These are phyloP conservation scores for Dioctria rufipes DNA, from an alignment of 2,888 invertebrate genomes.

Conservation along the genomic window DNA sequence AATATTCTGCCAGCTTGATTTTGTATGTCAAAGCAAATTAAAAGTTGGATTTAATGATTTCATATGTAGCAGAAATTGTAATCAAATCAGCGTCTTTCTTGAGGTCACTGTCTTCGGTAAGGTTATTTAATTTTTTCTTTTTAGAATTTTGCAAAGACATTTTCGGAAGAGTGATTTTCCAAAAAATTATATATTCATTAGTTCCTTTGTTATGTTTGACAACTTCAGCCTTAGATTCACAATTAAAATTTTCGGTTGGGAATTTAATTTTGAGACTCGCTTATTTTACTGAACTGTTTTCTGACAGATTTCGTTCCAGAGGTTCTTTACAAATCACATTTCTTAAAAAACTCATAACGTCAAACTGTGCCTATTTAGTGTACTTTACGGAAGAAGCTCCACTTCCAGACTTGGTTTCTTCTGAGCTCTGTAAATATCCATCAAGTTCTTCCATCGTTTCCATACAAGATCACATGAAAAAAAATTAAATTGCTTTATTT, in stretches of 20 bases:
- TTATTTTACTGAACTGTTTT: neutral
- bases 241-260: neutral
- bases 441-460: neutral
- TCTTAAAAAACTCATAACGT: neutral
- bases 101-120: too few species aligned
- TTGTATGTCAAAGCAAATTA: too few species aligned
- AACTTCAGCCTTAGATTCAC: too few species aligned
- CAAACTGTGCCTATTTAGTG: constrained; percentile 8
- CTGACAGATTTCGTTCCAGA: neutral
- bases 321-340: neutral
- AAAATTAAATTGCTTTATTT: neutral
- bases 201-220: too few species aligned
- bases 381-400: neutral
- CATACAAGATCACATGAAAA: neutral
- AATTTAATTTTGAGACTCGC: neutral
- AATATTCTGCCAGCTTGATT: too few species aligned
- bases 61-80: too few species aligned
- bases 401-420: neutral
- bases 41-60: too few species aligned
- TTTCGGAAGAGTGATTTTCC: too few species aligned
- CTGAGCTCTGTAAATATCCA: neutral
- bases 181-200: too few species aligned
- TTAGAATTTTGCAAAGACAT: too few species aligned
- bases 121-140: too few species aligned
- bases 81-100: too few species aligned